Conservation (phyloP, 2,888 invertebrate species). For the Nineta flava region DNA sequence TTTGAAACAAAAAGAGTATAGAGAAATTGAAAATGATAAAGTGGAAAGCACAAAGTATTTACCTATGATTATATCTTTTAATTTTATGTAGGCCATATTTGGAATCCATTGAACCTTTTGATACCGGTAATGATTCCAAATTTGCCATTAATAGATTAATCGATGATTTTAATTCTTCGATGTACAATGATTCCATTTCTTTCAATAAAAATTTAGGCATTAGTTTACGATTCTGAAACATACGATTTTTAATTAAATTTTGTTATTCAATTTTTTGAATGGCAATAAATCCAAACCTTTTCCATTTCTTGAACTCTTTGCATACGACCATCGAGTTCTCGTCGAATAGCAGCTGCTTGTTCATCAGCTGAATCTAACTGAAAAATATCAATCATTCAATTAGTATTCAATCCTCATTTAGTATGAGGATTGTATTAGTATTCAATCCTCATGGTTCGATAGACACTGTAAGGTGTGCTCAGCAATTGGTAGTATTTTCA, state of each 20-base stretch:
- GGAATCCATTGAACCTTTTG: constrained; percentile 93
- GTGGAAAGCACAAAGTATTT: constrained; percentile 19
- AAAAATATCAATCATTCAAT: constrained; percentile 14
- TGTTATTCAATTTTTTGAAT: not conserved
- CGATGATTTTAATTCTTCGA: constrained; percentile 94
- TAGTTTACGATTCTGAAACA: constrained; percentile 72
- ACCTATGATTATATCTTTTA: constrained; percentile 97
- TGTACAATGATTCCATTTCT: constrained; percentile 99
- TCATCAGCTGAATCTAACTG: constrained; percentile 98
- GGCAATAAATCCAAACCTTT: constrained; percentile 42
- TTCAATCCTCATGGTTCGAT: too few relatives aligned
- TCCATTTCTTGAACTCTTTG: constrained; percentile 96
- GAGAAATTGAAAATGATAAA: not conserved
- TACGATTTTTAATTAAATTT: constrained; percentile 2
- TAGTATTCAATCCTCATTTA: too few relatives aligned
- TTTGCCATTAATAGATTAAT: constrained; percentile 98
- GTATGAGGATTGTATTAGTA: too few relatives aligned
- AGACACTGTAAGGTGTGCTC: too few relatives aligned
- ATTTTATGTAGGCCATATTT: constrained; percentile 96
- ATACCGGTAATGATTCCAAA: constrained; percentile 95
- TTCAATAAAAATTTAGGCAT: constrained; percentile 99
- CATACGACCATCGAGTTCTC: constrained; percentile 95
- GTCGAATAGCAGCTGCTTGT: constrained; percentile 96
- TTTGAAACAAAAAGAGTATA: too few relatives aligned
- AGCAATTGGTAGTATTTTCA: too few relatives aligned